Conservation (phyloP, 2,113 vertebrate species). For the Dromiciops gliroides region DNA sequence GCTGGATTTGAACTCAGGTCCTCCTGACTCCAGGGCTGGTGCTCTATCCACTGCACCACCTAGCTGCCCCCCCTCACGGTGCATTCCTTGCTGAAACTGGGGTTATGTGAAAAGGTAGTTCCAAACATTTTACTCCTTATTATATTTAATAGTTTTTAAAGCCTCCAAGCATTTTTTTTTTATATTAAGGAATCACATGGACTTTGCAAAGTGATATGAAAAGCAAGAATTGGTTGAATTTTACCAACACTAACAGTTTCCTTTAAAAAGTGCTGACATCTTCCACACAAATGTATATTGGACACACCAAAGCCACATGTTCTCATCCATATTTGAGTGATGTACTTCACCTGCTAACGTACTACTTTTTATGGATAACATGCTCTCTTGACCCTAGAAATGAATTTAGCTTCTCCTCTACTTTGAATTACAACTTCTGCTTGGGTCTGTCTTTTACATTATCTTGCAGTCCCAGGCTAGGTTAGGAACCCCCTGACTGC, state of each 20-base stretch:
- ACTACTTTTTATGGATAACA: background rate
- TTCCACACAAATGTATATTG: slow-evolving; percentile 40
- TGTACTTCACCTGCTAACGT: background rate
- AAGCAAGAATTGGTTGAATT: slow-evolving; percentile 50
- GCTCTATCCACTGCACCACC: too few relatives aligned
- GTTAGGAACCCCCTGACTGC: slow-evolving; percentile 15
- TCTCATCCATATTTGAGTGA: slow-evolving; percentile 23
- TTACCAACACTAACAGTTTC: slow-evolving; percentile 40
- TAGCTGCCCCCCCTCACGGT: too few relatives aligned
- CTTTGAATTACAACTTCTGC: slow-evolving; percentile 11
- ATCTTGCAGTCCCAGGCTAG: background rate
- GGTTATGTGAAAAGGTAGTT: background rate
- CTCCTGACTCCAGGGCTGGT: too few relatives aligned
- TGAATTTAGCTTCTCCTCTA: slow-evolving; percentile 6
- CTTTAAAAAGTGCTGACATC: slow-evolving; percentile 33
- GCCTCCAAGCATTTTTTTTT: background rate
- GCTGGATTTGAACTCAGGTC: too few relatives aligned
- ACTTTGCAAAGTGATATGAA: slow-evolving; percentile 64
- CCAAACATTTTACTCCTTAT: background rate
- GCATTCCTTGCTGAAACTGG: background rate
- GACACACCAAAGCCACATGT: slow-evolving; percentile 19
- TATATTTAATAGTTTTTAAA: background rate
- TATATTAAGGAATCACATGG: slow-evolving; percentile 36
- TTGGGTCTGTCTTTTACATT: slow-evolving; percentile 21
- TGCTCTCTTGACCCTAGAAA: background rate